These are phyloP conservation scores for Sebastes vulpes DNA, from an alignment of 2,797 vertebrate genomes.

Conservation along the genomic window DNA sequence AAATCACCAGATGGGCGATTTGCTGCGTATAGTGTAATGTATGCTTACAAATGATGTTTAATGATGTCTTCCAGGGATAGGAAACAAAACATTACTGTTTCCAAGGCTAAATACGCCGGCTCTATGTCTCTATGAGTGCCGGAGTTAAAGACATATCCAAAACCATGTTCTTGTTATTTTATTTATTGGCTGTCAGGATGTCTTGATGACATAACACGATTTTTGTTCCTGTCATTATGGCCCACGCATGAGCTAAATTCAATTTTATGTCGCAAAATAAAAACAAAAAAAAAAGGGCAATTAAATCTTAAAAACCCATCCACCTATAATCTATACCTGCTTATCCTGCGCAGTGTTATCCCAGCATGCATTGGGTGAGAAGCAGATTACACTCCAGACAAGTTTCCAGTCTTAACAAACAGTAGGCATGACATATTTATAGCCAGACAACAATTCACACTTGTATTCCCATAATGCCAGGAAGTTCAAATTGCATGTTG, in stretches of 20 bases:
- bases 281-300: neutral
- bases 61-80: conserved; percentile 74
- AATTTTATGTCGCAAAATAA: neutral
- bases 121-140: conserved; percentile 10
- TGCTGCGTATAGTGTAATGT: conserved; percentile 68
- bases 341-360: neutral
- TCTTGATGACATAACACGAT: neutral
- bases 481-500: neutral
- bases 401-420: neutral
- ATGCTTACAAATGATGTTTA: conserved; percentile 80
- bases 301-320: neutral
- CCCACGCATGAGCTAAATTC: neutral
- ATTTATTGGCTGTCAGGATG: conserved; percentile 37
- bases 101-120: conserved; percentile 57
- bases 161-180: conserved; percentile 19
- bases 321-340: neutral
- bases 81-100: conserved; percentile 65
- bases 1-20: conserved; percentile 77
- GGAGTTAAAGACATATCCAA: conserved; percentile 33
- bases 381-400: neutral
- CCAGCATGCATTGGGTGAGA: neutral
- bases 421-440: neutral
- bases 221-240: neutral
- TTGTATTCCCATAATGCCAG: neutral
- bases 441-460: too few relatives aligned